phyloP scores from a whole-genome alignment of 2,113 vertebrate species.

The Silurus asotus region DNA sequence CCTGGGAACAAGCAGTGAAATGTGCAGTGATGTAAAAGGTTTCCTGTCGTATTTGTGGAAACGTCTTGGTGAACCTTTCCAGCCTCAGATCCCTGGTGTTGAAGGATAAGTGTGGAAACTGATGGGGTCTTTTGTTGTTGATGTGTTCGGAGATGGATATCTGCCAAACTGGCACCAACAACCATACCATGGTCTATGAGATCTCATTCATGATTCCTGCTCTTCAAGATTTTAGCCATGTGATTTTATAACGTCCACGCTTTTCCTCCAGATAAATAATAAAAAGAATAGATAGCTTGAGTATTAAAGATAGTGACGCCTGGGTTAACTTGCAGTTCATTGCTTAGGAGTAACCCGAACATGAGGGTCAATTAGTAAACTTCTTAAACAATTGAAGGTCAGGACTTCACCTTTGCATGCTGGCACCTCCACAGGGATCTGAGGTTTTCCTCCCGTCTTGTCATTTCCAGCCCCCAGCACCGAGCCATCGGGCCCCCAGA shows the following conservation, averaged over 20 bases:
- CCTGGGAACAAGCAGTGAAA: background rate
- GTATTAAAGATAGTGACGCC: background rate
- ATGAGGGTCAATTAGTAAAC: background rate
- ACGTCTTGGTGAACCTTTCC: background rate
- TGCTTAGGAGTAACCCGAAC: background rate
- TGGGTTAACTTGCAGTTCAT: background rate
- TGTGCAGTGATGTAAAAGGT: background rate
- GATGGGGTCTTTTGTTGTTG: background rate
- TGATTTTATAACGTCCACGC: too few relatives aligned
- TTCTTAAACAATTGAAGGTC: conserved; percentile 21
- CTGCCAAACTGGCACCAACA: background rate
- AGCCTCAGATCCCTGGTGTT: background rate
- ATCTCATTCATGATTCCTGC: too few relatives aligned
- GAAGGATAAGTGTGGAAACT: background rate
- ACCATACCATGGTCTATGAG: background rate
- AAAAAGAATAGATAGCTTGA: background rate
- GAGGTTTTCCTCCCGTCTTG: conserved; percentile 60
- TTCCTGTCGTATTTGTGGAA: background rate
- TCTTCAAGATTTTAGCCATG: too few relatives aligned
- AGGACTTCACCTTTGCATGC: conserved; percentile 67
- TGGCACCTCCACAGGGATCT: conserved; percentile 67
- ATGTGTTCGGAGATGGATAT: background rate
- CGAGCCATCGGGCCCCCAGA: conserved; percentile 51
- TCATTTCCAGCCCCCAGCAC: conserved; percentile 64
- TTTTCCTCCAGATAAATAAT: too few relatives aligned